phyloP scores from a whole-genome alignment of 2,888 invertebrate genomes.

The Rhamnusium bicolor region DNA sequence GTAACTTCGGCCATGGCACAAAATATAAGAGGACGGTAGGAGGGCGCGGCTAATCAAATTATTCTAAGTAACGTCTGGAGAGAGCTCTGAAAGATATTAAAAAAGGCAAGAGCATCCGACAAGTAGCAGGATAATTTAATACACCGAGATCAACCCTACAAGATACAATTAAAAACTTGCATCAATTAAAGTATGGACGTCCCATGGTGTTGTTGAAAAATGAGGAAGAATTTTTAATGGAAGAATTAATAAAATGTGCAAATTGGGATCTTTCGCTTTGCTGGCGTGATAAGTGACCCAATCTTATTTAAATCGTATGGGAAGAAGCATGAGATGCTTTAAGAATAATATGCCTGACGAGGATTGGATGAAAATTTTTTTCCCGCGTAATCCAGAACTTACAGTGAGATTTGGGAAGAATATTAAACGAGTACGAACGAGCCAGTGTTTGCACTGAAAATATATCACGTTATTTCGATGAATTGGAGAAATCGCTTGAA shows the following conservation, averaged over 20 bases:
- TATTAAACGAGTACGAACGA: neutral
- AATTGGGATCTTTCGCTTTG: neutral
- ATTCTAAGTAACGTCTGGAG: no score
- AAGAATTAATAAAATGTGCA: neutral
- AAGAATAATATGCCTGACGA: neutral
- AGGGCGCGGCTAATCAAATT: no score
- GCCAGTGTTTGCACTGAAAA: neutral
- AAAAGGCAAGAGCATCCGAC: no score
- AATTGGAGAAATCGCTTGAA: conserved; percentile 5
- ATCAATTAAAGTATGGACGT: neutral
- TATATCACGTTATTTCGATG: neutral
- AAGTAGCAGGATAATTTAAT: no score
- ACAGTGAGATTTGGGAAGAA: neutral
- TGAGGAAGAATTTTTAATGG: neutral
- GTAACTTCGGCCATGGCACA: no score
- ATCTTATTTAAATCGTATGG: neutral
- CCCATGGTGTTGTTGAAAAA: neutral
- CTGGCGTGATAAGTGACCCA: neutral
- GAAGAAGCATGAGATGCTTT: neutral
- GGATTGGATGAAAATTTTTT: neutral
- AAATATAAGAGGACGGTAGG: no score
- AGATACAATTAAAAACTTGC: no score
- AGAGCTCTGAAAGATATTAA: no score
- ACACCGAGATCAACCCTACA: no score
- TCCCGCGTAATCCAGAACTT: neutral